Base-by-base conservation (phyloP, 2,113 vertebrate genomes). In the Marmota monax region DNA sequence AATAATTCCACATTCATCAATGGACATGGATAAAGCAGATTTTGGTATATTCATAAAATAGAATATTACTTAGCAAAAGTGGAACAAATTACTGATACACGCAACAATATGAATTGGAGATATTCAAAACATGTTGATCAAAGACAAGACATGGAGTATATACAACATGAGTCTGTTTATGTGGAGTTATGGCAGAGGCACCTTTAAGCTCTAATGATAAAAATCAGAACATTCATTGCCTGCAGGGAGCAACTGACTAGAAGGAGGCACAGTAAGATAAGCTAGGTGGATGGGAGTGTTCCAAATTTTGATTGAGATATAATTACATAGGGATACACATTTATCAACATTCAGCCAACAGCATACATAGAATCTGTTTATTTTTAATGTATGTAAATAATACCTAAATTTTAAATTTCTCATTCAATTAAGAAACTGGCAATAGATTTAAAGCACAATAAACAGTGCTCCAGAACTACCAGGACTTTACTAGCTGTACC, bases 21-120 rank as follows among this genome's bases (percentile, higher is more conserved):
- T 14, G 22, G 70, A 70, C 84, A 70, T 39, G 79, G 39, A 45
- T 84, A 88, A 51, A 84, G 76, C 37, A 92, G 73, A 74, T 76
- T 92, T 85, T 56, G 14, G 10, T 82, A 22, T 70, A n/a, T 79
- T 94, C 20, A 67, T 82, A 74, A 85, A 85, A 85, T 80, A 29
- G 61, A 82, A 11, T 45, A 79, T 72, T 82, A 25, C 16, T 90
- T 51, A 90, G 42, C 39, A 73, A 39, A 88, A 20, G 25, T 61
- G 39, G 9, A 88, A 70, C 27, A 51, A 61, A 45, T 42, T 92
- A 51, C 45, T 17, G 37, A 72, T 88, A 63, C 6, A 32, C 48
- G 48, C 2, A 42, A 23, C 16, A 45, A 6, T 73, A 39, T 58
- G 73, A 92, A 42, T 78, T 69, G 76, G 83, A 34, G 29, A 37